Evolutionary conservation across 2,113 vertebrate genomes (phyloP), one percentile per base, ranked within the genome.

Genomic region (Stegostoma tigrinum): DNA sequence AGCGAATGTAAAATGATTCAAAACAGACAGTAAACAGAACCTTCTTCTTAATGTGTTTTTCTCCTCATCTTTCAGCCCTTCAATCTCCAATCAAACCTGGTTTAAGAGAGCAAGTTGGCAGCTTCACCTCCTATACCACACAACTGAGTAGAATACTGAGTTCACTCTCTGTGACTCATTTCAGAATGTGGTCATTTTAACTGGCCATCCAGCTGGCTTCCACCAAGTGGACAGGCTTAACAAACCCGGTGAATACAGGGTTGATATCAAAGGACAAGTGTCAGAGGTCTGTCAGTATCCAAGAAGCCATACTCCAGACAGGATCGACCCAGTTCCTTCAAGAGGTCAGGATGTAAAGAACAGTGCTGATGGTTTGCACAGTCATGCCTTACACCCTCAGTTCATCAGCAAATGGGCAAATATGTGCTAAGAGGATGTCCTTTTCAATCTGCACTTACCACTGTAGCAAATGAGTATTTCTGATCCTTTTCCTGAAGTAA

Each of bases 401-500:
- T 5, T 61, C 55, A 34, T 5, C 0, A 19, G 23, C 27, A 67
- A 45, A 0, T 1, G 0, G 23, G 2, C 21, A 48, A 45, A 2
- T 15, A 4, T 15, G 19, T 10, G 1, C 0, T 24, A 0, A 12
- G 96, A 80, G 15, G 94, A 87, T 42, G 24, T 7, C 2, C 55
- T n/a, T 64, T 64, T 15, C 87, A 14, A 30, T 38, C 66, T 14
- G 3, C 38, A 89, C 98, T 87, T 96, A 99, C 99, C 98, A 99
- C 98, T 0, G 98, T 98, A 0, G 99, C 98, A 96, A 99, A 99
- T 0, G 97, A 96, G 0, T 98, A 99, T 97, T 98, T 98, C 97
- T 99, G 99, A 96, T 99, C 99, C 96, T 99, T 99, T 94, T 99
- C 99, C 97, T 99, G 99, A 3, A 99, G 97, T 52, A 99, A 97